Base-by-base conservation (phyloP, 2,113 vertebrate species). In the Mungos mungo region DNA sequence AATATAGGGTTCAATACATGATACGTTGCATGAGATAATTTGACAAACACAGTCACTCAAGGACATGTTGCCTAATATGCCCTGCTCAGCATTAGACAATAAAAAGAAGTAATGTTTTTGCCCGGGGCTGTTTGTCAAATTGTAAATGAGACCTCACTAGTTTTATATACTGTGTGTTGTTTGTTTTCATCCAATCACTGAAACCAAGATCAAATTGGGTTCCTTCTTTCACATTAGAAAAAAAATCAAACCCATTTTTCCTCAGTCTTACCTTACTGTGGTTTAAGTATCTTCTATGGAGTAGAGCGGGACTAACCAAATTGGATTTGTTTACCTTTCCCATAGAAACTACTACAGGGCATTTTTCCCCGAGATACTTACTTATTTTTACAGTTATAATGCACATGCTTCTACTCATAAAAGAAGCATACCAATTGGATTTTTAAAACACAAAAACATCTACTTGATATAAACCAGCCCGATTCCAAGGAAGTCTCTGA, bases 311-410 rank as follows among this genome's bases (percentile, higher is more conserved):
- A 54, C 95, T 57, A 95, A 38, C 23, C 93, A 89, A 79, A 66
- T 10, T 71, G 31, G 63, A 94, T 79, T 87, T 82, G 25, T 86
- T 97, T 93, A 50, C 27, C 68, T 93, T 90, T 83, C 33, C 45
- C 90, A 88, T 16, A 89, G 74, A 83, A 86, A 38, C 31, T 52
- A 15, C 63, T 31, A n/a, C 35, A 47, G 19, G 41, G 50, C 60
- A 63, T 5, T 80, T 85, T 69, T 83, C 7, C 66, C 66, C 18
- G 63, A 68, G 82, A 90, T 80, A 66, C 45, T 83, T 95, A 74
- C 13, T 93, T 86, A 89, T 69, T 96, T 94, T 87, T 81, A 81
- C 76, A 87, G 18, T 19, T 25, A 60, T 35, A 38, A 21, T 84
- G 27, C 52, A 33, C 9, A 72, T n/a, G 31, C 6, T 96, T 88